A percentile compares a stretch with the other conserved stretches of the same genome.
phyloP scores from a whole-genome alignment of 1,140 invertebrate genomes.

The Bombus soroeensis region DNA sequence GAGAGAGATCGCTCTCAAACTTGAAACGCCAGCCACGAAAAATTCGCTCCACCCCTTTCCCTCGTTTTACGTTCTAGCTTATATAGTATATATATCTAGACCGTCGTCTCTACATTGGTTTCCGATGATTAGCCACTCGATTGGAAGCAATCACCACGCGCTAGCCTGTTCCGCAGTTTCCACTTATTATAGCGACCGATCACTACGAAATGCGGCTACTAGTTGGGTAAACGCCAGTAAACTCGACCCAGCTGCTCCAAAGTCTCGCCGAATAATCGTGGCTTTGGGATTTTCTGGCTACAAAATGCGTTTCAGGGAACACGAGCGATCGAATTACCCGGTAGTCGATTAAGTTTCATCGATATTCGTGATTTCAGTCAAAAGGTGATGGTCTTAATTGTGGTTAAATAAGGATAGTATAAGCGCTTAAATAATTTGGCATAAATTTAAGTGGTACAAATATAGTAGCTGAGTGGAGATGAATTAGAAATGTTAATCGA shows the following conservation, averaged over 20 bases:
- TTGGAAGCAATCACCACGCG: slow-evolving; percentile 74
- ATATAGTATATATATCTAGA: not conserved
- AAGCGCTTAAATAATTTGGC: not conserved
- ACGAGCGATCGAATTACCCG: not conserved
- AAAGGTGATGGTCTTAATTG: not conserved
- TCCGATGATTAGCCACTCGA: slow-evolving; percentile 77
- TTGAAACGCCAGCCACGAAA: slow-evolving; percentile 50
- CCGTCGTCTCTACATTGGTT: slow-evolving; percentile 69
- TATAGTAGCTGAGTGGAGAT: not conserved
- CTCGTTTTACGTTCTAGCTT: not conserved
- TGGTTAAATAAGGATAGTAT: not conserved
- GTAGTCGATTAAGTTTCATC: not conserved
- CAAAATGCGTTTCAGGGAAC: not conserved
- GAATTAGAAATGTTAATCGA: too few relatives aligned
- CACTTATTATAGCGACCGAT: slow-evolving; percentile 58
- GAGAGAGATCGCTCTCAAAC: slow-evolving; percentile 9
- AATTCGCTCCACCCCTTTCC: not conserved
- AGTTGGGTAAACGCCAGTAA: slow-evolving; percentile 39
- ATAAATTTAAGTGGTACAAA: not conserved
- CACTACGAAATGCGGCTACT: slow-evolving; percentile 14
- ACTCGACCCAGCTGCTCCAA: not conserved
- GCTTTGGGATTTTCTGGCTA: slow-evolving; percentile 25
- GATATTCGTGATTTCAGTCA: too few relatives aligned
- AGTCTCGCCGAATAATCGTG: slow-evolving; percentile 30
- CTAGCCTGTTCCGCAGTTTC: slow-evolving; percentile 28